Percentiles rank a stretch among this genome's conserved stretches.
Evolutionary conservation across 2,797 vertebrate species (phyloP).

Genomic region (Prionace glauca): DNA sequence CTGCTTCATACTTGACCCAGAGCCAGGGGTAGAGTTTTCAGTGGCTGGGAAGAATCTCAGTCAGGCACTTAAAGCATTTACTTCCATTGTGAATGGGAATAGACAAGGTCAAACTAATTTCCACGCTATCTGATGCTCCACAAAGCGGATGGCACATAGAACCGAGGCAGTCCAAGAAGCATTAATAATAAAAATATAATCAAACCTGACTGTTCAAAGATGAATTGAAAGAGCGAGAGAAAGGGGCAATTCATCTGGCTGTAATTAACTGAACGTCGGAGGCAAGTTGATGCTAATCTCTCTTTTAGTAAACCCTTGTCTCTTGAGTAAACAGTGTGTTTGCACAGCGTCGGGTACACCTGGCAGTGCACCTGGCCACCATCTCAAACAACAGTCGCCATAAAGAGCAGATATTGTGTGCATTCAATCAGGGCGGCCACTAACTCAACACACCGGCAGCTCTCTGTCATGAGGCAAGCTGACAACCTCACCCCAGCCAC

Average conservation of each 20-base stretch:
- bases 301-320: slow-evolving; percentile 26
- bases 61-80: not conserved
- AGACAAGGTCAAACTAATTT: not conserved
- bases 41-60: too few relatives aligned
- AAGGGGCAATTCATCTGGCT: not conserved
- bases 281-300: not conserved
- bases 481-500: not conserved
- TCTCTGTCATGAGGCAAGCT: not conserved
- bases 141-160: not conserved
- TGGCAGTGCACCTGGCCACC: slow-evolving; percentile 71
- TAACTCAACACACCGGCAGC: not conserved
- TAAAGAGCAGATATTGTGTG: not conserved
- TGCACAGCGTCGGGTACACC: slow-evolving; percentile 71
- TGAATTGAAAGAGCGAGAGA: not conserved
- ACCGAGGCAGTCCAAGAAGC: not conserved
- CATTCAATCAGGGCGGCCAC: not conserved
- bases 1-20: not conserved
- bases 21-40: not conserved
- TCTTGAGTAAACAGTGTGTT: slow-evolving; percentile 59
- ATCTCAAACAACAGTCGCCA: not conserved
- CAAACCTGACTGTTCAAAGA: not conserved
- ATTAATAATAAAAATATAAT: not conserved
- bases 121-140: not conserved
- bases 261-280: slow-evolving; percentile 16
- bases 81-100: not conserved